Percentiles rank a stretch among this genome's conserved stretches.
These are phyloP conservation scores for Parotocinclus haroldoi DNA, from an alignment of 2,797 vertebrate genomes.

Conservation along the genomic window DNA sequence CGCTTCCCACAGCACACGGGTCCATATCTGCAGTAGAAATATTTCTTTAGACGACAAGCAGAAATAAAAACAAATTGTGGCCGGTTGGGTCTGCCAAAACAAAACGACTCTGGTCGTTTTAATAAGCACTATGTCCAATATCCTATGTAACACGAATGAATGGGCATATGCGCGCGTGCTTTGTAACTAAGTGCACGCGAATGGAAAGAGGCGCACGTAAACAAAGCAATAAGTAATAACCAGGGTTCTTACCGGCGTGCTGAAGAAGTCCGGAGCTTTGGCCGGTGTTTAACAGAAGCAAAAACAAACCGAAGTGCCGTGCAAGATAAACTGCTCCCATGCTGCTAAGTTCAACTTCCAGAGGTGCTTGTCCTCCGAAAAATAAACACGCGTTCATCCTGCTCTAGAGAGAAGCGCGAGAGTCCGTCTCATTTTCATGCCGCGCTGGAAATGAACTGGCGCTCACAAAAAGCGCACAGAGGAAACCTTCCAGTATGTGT, in stretches of 20 bases:
- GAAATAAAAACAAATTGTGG: background rate
- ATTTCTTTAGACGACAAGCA: background rate
- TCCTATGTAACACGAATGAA: too few relatives aligned
- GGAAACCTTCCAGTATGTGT: slow-evolving; percentile 29
- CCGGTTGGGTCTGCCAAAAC: too few relatives aligned
- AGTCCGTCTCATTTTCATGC: slow-evolving; percentile 78
- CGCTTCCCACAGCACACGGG: slow-evolving; percentile 84
- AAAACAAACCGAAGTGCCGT: slow-evolving; percentile 76
- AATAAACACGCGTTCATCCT: slow-evolving; percentile 60
- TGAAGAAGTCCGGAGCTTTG: slow-evolving; percentile 70
- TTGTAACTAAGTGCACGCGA: background rate
- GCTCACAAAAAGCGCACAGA: slow-evolving; percentile 56
- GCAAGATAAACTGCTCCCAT: slow-evolving; percentile 76
- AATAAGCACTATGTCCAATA: too few relatives aligned
- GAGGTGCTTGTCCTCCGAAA: background rate
- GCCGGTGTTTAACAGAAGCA: slow-evolving; percentile 78
- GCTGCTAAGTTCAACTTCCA: slow-evolving; percentile 68
- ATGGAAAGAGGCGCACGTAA: background rate
- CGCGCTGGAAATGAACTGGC: slow-evolving; percentile 69
- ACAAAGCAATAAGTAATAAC: background rate
- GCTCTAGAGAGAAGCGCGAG: slow-evolving; percentile 68
- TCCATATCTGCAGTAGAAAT: slow-evolving; percentile 71
- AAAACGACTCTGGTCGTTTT: too few relatives aligned
- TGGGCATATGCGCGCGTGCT: too few relatives aligned
- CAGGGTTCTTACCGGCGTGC: slow-evolving; percentile 70